Percentiles rank a stretch among this genome's conserved stretches.
Conservation (phyloP, 2,113 vertebrate species). For the Aix galericulata region DNA sequence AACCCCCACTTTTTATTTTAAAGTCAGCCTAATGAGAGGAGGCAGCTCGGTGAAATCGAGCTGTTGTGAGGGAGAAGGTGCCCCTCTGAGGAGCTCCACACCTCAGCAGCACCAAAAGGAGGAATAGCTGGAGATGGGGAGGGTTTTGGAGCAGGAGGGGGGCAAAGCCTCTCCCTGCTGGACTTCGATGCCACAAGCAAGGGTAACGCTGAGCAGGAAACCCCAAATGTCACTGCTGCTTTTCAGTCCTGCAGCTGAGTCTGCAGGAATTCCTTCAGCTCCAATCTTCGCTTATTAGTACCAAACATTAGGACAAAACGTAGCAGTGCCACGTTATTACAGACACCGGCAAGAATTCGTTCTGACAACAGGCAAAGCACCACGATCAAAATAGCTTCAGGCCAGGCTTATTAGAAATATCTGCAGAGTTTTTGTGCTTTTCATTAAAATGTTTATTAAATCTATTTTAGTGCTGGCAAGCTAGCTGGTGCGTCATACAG, state of each 20-base stretch:
- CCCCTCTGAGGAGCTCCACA: not conserved
- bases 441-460: not conserved
- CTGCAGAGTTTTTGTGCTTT: not conserved
- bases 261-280: not conserved
- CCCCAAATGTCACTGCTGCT: not conserved
- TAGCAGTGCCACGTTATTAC: not conserved
- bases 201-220: not conserved
- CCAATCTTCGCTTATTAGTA: not conserved
- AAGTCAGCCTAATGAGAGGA: no score
- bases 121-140: no score
- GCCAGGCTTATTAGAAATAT: not conserved
- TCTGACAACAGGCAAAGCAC: not conserved
- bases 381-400: not conserved
- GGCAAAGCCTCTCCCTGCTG: not conserved
- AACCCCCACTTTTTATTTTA: no score
- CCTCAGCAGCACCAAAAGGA: rapidly evolving
- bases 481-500: not conserved
- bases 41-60: not conserved
- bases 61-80: no score
- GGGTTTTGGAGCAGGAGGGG: no score
- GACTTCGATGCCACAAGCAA: not conserved
- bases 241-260: not conserved
- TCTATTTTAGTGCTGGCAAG: not conserved
- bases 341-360: not conserved
- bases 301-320: not conserved